Evolutionary conservation across 2,797 vertebrate species (phyloP).

Genomic region (Rhincodon typus): DNA sequence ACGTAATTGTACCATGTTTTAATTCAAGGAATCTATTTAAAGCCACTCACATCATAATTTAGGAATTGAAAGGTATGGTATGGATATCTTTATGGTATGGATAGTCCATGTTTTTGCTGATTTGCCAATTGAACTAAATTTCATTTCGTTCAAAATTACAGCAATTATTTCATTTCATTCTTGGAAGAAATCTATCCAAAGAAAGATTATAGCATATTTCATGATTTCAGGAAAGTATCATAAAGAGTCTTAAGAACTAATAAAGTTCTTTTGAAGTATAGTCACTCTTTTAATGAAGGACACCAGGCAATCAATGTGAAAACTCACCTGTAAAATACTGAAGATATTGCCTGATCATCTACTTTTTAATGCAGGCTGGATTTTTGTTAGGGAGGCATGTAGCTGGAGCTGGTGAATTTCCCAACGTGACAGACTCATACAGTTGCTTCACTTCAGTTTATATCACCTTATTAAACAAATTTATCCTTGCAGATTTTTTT

Average conservation of each 20-base stretch:
- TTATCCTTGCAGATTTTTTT: too few relatives aligned
- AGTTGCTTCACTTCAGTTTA: too few relatives aligned
- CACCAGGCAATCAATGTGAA: background rate
- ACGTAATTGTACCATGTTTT: slow-evolving; percentile 63
- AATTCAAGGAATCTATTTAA: slow-evolving; percentile 60
- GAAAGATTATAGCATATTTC: background rate
- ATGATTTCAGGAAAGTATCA: background rate
- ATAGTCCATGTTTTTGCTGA: slow-evolving; percentile 70
- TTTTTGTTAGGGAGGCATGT: background rate
- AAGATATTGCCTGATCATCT: background rate
- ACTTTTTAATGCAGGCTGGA: background rate
- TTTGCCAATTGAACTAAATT: slow-evolving; percentile 61
- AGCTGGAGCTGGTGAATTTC: background rate
- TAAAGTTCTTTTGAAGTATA: background rate
- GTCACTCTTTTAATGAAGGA: background rate
- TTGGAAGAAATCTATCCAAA: background rate
- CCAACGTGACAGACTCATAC: background rate
- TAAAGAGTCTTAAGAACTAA: background rate
- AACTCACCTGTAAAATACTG: background rate
- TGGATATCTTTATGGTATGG: slow-evolving; percentile 54
- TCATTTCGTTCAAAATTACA: background rate
- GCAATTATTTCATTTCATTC: background rate
- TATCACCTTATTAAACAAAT: too few relatives aligned
- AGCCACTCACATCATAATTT: slow-evolving; percentile 59
- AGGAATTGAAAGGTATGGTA: slow-evolving; percentile 60